Base-by-base conservation (phyloP, 2,113 vertebrate genomes). In the Pantherophis guttatus region DNA sequence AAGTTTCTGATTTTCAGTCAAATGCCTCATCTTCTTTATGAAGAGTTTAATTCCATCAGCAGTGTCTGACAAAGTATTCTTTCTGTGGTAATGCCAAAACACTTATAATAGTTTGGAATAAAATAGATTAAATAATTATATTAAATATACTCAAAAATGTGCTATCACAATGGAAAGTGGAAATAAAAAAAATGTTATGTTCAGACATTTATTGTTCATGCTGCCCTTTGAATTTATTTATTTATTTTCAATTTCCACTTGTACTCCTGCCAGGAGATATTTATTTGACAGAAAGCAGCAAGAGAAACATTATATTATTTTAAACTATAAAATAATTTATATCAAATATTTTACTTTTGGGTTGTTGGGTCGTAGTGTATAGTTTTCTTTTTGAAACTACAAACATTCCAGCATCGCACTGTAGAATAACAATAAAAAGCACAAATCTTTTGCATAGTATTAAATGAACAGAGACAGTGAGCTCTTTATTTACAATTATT, bases 401-500 rank as follows among this genome's bases (percentile, higher is more conserved):
- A 99, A 98, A 99, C 98, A 99, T 98, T 98, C 98, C 98, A 98
- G 98, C 98, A 98, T 98, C 98, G 98, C 98, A 98, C 98, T 98
- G 97, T 96, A 97, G 97, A 98, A 96, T 98, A 98, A 99, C 98
- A 98, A 98, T 98, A 98, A 98, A 99, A 99, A 99, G 98, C 99
- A 98, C 98, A 98, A 81, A 99, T 98, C 98, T 98, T 99, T 99
- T 99, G 99, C 99, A 99, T 99, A 99, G 99, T 99, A 99, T 98
- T 99, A 99, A 99, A 99, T 99, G 99, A 99, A 99, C 98, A 99
- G 98, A 99, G 98, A 99, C 98, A 98, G 98, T 98, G 98, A 99
- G 98, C 98, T 99, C 98, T 99, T 99, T 99, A 99, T 99, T 99
- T 99, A 99, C 99, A 99, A 98, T 99, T 99, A 99, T 99, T 98